Percentiles rank a stretch among this genome's conserved stretches.
Conservation (phyloP, 2,888 invertebrate species). For the Ferdinandea cuprea region DNA sequence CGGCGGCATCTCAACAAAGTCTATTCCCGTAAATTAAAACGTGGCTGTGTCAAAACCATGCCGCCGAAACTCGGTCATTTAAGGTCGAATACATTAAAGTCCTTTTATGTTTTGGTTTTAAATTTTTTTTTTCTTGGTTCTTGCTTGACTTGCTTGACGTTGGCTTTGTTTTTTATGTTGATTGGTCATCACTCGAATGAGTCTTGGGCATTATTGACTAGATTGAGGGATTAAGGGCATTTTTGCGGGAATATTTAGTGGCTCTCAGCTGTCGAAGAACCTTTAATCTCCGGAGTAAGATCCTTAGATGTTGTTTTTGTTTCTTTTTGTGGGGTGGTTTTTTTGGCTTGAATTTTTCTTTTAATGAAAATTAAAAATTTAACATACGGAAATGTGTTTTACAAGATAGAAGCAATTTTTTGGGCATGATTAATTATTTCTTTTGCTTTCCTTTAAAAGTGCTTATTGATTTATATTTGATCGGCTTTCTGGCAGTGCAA, state of each 20-base stretch:
- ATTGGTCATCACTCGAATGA: slow-evolving; percentile 8
- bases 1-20: slow-evolving; percentile 40
- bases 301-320: not conserved
- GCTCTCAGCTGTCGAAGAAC: slow-evolving; percentile 1
- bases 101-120: slow-evolving; percentile 1
- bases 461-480: too few species aligned
- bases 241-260: slow-evolving; percentile 33
- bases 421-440: slow-evolving; percentile 39
- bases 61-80: slow-evolving; percentile 53
- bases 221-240: slow-evolving; percentile 31
- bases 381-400: slow-evolving; percentile 19
- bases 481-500: too few species aligned
- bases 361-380: slow-evolving; percentile 58
- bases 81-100: slow-evolving; percentile 36
- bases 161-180: not conserved
- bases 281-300: slow-evolving; percentile 5
- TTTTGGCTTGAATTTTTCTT: slow-evolving; percentile 21
- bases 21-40: slow-evolving; percentile 44
- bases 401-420: not conserved
- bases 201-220: slow-evolving; percentile 6
- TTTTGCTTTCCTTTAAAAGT: not conserved
- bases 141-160: slow-evolving; percentile 15
- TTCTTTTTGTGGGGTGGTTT: not conserved
- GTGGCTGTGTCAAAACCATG: slow-evolving; percentile 48
- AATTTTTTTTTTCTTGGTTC: slow-evolving; percentile 19